phyloP scores from a whole-genome alignment of 2,113 vertebrate genomes.

The Neoarius graeffei region DNA sequence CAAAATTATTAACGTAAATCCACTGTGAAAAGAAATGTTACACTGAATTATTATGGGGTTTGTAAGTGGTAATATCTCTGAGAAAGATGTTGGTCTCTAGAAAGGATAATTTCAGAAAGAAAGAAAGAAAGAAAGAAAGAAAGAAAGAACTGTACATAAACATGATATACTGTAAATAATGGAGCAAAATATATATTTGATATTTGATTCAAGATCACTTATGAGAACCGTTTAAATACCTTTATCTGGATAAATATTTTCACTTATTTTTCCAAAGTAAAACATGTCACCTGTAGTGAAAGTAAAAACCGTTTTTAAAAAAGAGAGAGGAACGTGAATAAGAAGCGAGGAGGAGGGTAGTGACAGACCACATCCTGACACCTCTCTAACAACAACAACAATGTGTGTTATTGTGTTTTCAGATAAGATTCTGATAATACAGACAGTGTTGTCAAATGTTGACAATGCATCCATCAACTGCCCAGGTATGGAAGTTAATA shows the following conservation, averaged over 20 bases:
- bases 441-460: neutral
- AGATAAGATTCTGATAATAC: slow-evolving; percentile 7
- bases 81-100: neutral
- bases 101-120: neutral
- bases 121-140: slow-evolving; percentile 8
- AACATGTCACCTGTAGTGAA: slow-evolving; percentile 5
- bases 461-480: slow-evolving; percentile 12
- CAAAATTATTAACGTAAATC: no score
- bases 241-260: neutral
- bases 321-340: neutral
- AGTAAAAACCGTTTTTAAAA: slow-evolving; percentile 3
- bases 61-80: neutral
- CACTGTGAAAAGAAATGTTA: neutral
- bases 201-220: neutral
- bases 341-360: neutral
- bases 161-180: neutral
- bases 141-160: neutral
- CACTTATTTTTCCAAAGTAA: slow-evolving; percentile 7
- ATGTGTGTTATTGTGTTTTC: slow-evolving; percentile 35
- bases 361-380: slow-evolving; percentile 50
- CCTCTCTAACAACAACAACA: slow-evolving; percentile 1
- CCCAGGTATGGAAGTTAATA: neutral
- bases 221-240: neutral
- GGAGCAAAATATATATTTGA: neutral
- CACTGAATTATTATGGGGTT: neutral